These are phyloP conservation scores for Luidia sarsii DNA, from an alignment of 53 echinoderm and acorn worm species.

Conservation along the genomic window DNA sequence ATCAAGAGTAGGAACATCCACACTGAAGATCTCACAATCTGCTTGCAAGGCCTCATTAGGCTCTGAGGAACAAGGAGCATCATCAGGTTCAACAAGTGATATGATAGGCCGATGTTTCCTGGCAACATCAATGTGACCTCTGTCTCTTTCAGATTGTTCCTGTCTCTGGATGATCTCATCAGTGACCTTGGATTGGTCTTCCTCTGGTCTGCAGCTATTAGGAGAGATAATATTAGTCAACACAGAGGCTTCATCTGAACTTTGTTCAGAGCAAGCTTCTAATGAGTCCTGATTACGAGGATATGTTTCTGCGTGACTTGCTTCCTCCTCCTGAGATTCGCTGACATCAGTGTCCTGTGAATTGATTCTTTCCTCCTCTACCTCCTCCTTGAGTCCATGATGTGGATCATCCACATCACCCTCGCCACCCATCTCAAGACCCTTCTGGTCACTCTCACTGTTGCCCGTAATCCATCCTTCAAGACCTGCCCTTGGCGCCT, in stretches of 20 bases:
- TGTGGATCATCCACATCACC: neutral
- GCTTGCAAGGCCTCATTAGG: too few relatives aligned
- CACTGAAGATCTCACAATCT: too few relatives aligned
- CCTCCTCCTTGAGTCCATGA: neutral
- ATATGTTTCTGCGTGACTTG: too few relatives aligned
- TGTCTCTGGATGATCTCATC: neutral
- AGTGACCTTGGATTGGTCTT: too few relatives aligned
- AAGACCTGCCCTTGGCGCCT: constrained; percentile 22
- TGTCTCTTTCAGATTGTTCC: neutral
- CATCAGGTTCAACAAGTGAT: constrained; percentile 17
- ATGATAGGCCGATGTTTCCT: constrained; percentile 17
- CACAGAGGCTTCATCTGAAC: too few relatives aligned
- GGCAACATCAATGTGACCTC: too few relatives aligned
- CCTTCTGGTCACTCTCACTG: neutral
- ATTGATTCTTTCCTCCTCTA: neutral
- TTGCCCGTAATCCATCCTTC: constrained; percentile 23
- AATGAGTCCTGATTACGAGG: too few relatives aligned
- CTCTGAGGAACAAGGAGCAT: neutral
- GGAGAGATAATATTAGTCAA: too few relatives aligned
- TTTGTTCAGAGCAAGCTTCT: too few relatives aligned
- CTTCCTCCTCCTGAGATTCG: too few relatives aligned
- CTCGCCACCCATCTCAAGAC: too few relatives aligned
- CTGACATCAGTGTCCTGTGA: neutral
- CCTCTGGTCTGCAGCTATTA: neutral
- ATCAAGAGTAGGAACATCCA: too few relatives aligned